Percentiles rank a stretch among this genome's conserved stretches.
Conservation (phyloP, 37 sponge, comb jelly and placozoan species). For the Geodia barretti region DNA sequence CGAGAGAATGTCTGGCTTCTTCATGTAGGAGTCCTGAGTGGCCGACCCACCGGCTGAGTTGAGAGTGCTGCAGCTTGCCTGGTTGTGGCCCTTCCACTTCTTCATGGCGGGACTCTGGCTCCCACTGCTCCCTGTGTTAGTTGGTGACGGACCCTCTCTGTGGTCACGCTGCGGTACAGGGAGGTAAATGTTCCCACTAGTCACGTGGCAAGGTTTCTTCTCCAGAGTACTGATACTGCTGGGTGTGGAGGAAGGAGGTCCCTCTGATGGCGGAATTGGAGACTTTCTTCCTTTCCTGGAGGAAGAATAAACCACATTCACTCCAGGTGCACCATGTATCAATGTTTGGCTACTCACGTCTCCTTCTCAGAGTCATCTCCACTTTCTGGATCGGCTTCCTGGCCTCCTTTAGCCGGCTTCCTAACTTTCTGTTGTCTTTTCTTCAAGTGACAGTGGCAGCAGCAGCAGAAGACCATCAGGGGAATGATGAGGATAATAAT, state of each 20-base stretch:
- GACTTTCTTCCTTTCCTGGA: background rate
- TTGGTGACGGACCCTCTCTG: no score
- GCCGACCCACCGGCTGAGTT: background rate
- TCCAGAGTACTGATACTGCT: background rate
- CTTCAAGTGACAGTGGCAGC: background rate
- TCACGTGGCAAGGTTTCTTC: no score
- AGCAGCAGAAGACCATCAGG: background rate
- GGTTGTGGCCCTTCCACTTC: background rate
- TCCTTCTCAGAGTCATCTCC: background rate
- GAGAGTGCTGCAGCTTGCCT: background rate
- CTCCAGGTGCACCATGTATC: no score
- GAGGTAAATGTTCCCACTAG: background rate
- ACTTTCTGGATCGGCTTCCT: no score
- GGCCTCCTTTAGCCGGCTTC: no score
- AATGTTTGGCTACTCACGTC: no score
- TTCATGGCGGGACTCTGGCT: background rate
- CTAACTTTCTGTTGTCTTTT: background rate
- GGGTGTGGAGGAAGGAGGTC: background rate
- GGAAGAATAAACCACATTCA: background rate
- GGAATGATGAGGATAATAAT: background rate
- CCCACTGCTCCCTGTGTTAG: background rate
- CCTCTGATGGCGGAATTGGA: no score
- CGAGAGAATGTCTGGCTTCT: background rate
- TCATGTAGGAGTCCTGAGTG: background rate
- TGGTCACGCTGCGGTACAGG: background rate